Conservation (phyloP, 1,140 invertebrate species). For the honey bee (Apis mellifera) region DNA sequence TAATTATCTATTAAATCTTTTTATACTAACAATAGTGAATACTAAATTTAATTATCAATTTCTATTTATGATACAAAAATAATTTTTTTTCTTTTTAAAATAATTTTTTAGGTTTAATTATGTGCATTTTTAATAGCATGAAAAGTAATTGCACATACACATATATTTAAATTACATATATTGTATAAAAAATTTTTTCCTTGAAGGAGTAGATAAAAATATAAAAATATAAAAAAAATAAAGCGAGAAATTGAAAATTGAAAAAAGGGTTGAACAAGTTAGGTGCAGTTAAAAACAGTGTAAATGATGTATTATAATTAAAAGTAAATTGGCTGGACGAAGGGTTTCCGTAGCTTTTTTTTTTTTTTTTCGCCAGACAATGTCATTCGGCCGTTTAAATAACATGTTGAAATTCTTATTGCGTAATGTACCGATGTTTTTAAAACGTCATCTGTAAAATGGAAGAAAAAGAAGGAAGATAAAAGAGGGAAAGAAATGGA, state of each 20-base stretch:
- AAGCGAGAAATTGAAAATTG: not conserved
- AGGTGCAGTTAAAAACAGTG: not conserved
- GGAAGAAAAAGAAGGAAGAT: not conserved
- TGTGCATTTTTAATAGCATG: not conserved
- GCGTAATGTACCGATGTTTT: not conserved
- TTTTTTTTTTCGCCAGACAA: not conserved
- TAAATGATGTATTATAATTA: slow-evolving; percentile 15
- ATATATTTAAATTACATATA: not conserved
- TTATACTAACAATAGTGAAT: no score
- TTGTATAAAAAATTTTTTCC: not conserved
- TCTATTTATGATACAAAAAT: no score
- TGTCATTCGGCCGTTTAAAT: not conserved
- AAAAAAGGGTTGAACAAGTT: not conserved
- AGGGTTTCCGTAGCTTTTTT: slow-evolving; percentile 10
- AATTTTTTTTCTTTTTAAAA: no score
- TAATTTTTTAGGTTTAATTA: not conserved
- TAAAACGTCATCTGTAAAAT: not conserved
- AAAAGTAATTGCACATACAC: not conserved
- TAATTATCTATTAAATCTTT: no score
- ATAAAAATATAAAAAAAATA: not conserved
- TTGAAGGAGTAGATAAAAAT: not conserved
- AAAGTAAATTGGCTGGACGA: slow-evolving; percentile 27
- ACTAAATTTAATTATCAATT: no score
- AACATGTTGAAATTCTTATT: slow-evolving; percentile 10
- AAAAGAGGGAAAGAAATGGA: not conserved